These are phyloP conservation scores for Arion vulgaris DNA, from an alignment of 1,140 invertebrate species.

Conservation along the genomic window DNA sequence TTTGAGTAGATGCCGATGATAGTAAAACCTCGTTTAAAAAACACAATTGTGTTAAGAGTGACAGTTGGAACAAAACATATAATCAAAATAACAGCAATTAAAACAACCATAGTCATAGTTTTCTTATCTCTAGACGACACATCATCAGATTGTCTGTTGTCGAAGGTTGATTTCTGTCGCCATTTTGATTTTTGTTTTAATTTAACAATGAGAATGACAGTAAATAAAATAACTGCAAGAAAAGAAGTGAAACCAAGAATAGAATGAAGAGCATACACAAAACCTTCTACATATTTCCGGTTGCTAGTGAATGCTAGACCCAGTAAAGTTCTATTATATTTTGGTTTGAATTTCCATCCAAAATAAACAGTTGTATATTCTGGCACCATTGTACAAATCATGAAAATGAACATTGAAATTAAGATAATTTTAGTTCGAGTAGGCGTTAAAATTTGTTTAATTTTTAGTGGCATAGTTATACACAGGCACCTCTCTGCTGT, in stretches of 20 bases:
- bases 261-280: neutral
- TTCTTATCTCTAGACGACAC: neutral
- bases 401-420: neutral
- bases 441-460: neutral
- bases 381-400: neutral
- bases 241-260: neutral
- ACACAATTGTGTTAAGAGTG: neutral
- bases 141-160: neutral
- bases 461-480: slow-evolving; percentile 13
- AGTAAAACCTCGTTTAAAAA: neutral
- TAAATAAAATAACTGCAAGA: neutral
- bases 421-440: neutral
- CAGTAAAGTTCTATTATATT: neutral
- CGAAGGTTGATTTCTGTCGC: neutral
- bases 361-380: neutral
- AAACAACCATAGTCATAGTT: neutral
- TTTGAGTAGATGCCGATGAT: neutral
- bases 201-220: neutral
- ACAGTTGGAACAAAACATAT: neutral
- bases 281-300: neutral
- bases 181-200: neutral
- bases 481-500: slow-evolving; percentile 17
- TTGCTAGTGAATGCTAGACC: neutral
- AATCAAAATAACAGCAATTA: neutral
- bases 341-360: neutral